phyloP scores from a whole-genome alignment of 2,113 vertebrate species.

The Nannospalax galili region DNA sequence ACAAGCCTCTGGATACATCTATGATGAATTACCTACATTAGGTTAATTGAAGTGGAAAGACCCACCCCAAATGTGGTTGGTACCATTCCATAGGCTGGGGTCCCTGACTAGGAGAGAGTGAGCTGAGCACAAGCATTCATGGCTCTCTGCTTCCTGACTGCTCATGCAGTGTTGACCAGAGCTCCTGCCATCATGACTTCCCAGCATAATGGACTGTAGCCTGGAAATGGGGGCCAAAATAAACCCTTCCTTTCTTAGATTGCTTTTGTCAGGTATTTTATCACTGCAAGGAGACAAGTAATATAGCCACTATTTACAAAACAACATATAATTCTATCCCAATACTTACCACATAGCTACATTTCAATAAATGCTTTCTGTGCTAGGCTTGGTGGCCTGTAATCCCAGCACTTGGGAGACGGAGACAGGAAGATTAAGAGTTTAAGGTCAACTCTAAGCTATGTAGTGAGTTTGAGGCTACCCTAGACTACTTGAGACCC shows the following conservation, averaged over 20 bases:
- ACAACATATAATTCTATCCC: slow-evolving; percentile 38
- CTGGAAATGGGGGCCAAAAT: background rate
- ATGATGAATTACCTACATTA: background rate
- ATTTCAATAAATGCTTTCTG: background rate
- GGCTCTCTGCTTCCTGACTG: background rate
- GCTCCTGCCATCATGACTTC: background rate
- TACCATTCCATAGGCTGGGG: background rate
- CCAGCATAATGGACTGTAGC: too few species aligned
- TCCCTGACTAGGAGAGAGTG: background rate
- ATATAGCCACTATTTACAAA: background rate
- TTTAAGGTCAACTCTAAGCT: background rate
- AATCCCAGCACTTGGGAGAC: background rate
- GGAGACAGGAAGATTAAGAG: background rate
- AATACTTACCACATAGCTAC: slow-evolving; percentile 34
- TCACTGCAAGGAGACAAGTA: background rate
- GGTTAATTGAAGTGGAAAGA: background rate
- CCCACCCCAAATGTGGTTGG: background rate
- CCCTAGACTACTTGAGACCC: background rate
- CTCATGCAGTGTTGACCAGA: background rate
- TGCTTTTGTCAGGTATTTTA: background rate
- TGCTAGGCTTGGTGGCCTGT: background rate
- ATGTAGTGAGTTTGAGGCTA: background rate
- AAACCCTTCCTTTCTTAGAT: background rate
- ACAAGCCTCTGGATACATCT: background rate
- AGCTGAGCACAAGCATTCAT: background rate